phyloP scores from a whole-genome alignment of 2,113 vertebrate genomes.

The Carettochelys insculpta region DNA sequence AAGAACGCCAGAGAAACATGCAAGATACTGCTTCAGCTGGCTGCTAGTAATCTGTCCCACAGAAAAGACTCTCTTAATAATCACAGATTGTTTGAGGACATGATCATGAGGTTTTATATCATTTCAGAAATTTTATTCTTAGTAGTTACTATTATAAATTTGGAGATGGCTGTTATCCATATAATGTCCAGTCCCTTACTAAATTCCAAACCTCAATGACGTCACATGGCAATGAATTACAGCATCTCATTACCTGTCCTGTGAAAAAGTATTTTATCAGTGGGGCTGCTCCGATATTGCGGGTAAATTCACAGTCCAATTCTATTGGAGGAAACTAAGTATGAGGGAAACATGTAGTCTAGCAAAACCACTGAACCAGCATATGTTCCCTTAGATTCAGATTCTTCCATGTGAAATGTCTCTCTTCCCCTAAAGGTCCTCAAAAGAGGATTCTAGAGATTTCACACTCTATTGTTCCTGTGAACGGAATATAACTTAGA shows the following conservation, averaged over 20 bases:
- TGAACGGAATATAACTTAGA: not conserved
- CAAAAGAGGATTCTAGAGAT: not conserved
- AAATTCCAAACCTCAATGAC: not conserved
- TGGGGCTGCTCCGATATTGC: not conserved
- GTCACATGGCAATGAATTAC: not conserved
- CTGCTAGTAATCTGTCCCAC: not conserved
- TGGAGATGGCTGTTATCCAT: not conserved
- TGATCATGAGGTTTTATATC: not conserved
- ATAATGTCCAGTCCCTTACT: not conserved
- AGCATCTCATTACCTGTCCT: constrained; percentile 10
- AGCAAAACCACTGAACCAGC: not conserved
- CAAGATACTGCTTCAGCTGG: not conserved
- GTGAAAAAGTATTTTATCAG: not conserved
- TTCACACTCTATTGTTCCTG: not conserved
- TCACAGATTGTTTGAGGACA: not conserved
- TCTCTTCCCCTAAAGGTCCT: not conserved
- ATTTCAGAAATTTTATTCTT: not conserved
- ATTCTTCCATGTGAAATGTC: fast-evolving
- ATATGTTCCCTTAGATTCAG: fast-evolving
- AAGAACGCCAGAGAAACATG: not conserved
- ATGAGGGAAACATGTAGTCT: not conserved
- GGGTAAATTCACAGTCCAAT: not conserved
- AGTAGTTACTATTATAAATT: not conserved
- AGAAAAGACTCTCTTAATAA: not conserved
- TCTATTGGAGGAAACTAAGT: not conserved